Percentiles rank a stretch among this genome's conserved stretches.
Conservation (phyloP, 2,888 invertebrate species). For the Mactromeris polynyma region DNA sequence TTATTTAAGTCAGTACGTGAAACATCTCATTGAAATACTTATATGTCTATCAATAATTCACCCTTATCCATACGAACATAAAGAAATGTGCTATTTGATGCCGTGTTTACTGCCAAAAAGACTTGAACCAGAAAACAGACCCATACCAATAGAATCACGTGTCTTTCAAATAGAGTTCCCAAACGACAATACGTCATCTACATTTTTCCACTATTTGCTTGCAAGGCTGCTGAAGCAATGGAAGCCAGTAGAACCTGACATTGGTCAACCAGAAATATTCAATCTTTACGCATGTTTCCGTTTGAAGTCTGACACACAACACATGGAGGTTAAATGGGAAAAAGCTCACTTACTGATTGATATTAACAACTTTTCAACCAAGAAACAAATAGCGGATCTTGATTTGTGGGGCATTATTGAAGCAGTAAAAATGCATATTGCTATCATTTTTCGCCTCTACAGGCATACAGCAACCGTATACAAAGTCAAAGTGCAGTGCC, state of each 20-base stretch:
- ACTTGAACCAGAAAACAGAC: background rate
- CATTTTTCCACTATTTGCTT: slow-evolving; percentile 24
- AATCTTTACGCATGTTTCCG: slow-evolving; percentile 25
- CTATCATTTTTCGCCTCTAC: slow-evolving; percentile 4
- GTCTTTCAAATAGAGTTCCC: slow-evolving; percentile 8
- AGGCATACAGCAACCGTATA: background rate
- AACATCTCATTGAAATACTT: background rate
- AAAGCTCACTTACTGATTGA: background rate
- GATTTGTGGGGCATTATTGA: background rate
- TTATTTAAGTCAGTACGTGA: background rate
- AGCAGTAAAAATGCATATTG: background rate
- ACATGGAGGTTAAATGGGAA: slow-evolving; percentile 19
- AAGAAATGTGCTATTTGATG: background rate
- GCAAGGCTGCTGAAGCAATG: background rate
- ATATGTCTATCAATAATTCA: slow-evolving; percentile 12
- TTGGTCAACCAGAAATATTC: slow-evolving; percentile 21
- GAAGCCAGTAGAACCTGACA: background rate
- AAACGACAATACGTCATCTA: slow-evolving; percentile 2
- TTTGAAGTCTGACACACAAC: slow-evolving; percentile 11
- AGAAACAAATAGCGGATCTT: background rate
- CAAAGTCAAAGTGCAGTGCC: slow-evolving; percentile 1
- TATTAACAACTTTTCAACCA: background rate
- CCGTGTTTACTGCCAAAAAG: slow-evolving; percentile 22
- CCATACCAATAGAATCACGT: background rate
- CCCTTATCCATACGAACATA: background rate